Evolutionary conservation across 1,140 invertebrate species (phyloP).

Genomic region (Anoplolepis gracilipes): DNA sequence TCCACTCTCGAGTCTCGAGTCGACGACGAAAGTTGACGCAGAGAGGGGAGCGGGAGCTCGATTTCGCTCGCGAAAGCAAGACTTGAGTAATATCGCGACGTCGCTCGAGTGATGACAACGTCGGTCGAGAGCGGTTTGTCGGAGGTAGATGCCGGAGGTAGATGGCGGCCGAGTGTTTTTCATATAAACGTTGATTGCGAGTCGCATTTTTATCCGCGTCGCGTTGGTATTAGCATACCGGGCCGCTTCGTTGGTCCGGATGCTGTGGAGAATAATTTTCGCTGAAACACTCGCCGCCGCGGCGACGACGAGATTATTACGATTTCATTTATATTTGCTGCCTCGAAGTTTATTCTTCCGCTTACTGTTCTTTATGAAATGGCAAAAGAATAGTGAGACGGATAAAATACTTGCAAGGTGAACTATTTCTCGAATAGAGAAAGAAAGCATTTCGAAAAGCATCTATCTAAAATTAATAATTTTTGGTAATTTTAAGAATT

Average conservation of each 20-base stretch:
- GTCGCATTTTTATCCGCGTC: constrained; percentile 53
- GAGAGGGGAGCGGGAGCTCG: not conserved
- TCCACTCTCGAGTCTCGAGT: not conserved
- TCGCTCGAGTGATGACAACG: constrained; percentile 12
- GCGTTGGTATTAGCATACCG: constrained; percentile 15
- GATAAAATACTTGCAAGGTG: not conserved
- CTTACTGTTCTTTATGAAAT: not conserved
- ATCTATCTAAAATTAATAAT: not conserved
- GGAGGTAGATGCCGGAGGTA: not conserved
- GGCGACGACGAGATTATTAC: constrained; percentile 21
- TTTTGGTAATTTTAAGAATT: not conserved
- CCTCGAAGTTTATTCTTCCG: not conserved
- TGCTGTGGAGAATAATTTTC: constrained; percentile 28
- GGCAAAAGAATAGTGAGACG: not conserved
- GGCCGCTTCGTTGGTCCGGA: not conserved
- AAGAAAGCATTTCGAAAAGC: not conserved
- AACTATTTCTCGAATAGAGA: not conserved
- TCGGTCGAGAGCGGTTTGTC: not conserved
- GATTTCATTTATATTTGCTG: constrained; percentile 39
- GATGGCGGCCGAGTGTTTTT: constrained; percentile 47
- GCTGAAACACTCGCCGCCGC: not conserved
- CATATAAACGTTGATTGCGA: constrained; percentile 63
- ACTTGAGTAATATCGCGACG: constrained; percentile 40
- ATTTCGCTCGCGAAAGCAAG: constrained; percentile 5
- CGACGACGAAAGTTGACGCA: constrained; percentile 28